Percentiles rank a stretch among this genome's conserved stretches.
Evolutionary conservation across 1,140 invertebrate species (phyloP).

Genomic region (Rhyzopertha dominica): DNA sequence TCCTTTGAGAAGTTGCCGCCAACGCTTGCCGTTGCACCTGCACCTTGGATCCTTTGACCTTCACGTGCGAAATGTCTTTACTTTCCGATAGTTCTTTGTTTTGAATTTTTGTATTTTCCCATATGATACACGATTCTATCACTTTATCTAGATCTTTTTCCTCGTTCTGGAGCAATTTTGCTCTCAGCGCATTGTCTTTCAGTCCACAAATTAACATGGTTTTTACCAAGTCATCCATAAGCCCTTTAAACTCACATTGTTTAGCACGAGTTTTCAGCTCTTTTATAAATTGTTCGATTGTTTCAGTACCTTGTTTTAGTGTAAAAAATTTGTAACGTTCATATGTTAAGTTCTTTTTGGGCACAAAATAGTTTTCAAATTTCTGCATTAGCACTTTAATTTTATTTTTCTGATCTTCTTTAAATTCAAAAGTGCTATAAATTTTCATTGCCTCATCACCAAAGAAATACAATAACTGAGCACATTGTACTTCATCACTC

Average conservation of each 20-base stretch:
- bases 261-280: conserved; percentile 7
- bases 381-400: conserved; percentile 3
- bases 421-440: conserved; percentile 8
- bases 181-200: neutral
- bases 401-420: conserved; percentile 3
- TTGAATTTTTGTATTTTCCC: neutral
- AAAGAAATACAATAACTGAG: conserved; percentile 5
- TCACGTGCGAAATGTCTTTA: no score
- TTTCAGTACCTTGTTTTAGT: neutral
- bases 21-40: neutral
- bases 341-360: conserved; percentile 8
- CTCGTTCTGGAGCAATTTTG: conserved; percentile 16
- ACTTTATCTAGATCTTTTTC: neutral
- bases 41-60: neutral
- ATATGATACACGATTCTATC: conserved; percentile 7
- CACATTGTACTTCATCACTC: conserved; percentile 1
- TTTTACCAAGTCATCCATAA: conserved; percentile 14
- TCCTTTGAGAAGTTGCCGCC: neutral
- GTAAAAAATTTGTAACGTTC: conserved; percentile 10
- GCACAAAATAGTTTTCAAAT: conserved; percentile 6
- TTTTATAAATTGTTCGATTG: conserved; percentile 13
- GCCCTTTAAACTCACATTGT: conserved; percentile 6
- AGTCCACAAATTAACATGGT: conserved; percentile 14
- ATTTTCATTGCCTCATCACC: conserved; percentile 7
- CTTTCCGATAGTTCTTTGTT: conserved; percentile 3